These are phyloP conservation scores for Pollenia griseotomentosa DNA, from an alignment of 2,888 invertebrate genomes.

Conservation along the genomic window DNA sequence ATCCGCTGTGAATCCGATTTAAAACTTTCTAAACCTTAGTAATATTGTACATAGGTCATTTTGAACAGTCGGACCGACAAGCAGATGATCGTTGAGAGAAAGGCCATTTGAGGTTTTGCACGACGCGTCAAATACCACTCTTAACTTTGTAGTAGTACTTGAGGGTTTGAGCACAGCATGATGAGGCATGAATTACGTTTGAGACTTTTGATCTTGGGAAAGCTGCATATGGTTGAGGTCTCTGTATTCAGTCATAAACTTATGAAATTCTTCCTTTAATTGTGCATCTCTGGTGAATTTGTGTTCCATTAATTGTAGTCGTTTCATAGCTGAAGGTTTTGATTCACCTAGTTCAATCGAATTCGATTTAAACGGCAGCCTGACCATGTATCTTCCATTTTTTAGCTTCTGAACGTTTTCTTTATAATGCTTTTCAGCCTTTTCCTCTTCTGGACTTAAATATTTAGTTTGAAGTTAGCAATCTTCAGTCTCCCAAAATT, in stretches of 20 bases:
- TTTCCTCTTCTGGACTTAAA: conserved; percentile 65
- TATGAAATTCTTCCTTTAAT: conserved; percentile 41
- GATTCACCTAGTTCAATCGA: conserved; percentile 49
- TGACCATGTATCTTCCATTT: conserved; percentile 56
- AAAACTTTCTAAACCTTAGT: conserved; percentile 48
- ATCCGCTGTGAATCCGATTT: conserved; percentile 51
- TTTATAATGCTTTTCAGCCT: conserved; percentile 58
- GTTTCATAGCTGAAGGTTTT: conserved; percentile 18
- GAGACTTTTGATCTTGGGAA: not conserved
- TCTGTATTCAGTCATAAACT: conserved; percentile 54
- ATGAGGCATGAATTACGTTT: conserved; percentile 35
- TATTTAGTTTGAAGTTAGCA: conserved; percentile 6
- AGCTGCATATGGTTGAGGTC: conserved; percentile 55
- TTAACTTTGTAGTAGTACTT: conserved; percentile 64
- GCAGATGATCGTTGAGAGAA: conserved; percentile 65
- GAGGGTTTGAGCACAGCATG: conserved; percentile 58
- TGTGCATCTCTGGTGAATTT: conserved; percentile 32
- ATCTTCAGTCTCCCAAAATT: conserved; percentile 68
- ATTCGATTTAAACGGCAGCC: conserved; percentile 49
- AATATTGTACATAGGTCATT: conserved; percentile 60
- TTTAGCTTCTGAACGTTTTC: conserved; percentile 10
- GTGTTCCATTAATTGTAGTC: conserved; percentile 54
- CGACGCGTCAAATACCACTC: conserved; percentile 67
- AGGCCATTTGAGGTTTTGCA: conserved; percentile 53
- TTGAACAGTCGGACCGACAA: conserved; percentile 63